Percentiles rank a stretch among this genome's conserved stretches.
Evolutionary conservation across 2,113 vertebrate genomes (phyloP).

Genomic region (Murina feae): DNA sequence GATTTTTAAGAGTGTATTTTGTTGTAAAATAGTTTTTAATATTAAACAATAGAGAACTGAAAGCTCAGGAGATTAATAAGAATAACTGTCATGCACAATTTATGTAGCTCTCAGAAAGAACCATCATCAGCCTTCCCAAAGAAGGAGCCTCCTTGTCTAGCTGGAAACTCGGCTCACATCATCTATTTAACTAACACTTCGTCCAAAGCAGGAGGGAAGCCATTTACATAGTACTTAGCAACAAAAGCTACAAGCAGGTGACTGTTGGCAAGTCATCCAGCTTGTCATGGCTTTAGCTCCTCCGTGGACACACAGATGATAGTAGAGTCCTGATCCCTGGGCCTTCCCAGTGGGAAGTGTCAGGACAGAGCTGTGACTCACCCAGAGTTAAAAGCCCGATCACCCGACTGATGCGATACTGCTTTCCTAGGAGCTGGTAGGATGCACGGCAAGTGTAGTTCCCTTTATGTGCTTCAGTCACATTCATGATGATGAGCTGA

Average conservation of each 20-base stretch:
- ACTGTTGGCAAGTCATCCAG: background rate
- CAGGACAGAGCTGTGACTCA: conserved; percentile 55
- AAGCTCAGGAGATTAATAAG: background rate
- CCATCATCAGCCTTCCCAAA: background rate
- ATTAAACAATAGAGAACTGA: background rate
- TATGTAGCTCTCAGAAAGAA: background rate
- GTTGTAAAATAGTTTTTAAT: background rate
- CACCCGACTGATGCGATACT: conserved; percentile 80
- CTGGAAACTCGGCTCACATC: background rate
- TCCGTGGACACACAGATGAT: background rate
- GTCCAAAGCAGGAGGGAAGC: background rate
- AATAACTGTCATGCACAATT: background rate
- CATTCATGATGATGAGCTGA: conserved; percentile 63
- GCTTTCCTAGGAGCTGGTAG: conserved; percentile 79
- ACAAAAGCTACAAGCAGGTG: background rate
- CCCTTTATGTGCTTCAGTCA: conserved; percentile 73
- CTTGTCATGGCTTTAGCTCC: background rate
- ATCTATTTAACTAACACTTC: background rate
- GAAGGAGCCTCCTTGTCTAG: background rate
- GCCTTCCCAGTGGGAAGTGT: background rate
- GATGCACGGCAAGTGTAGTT: conserved; percentile 84
- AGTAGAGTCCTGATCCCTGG: background rate
- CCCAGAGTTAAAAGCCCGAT: conserved; percentile 79
- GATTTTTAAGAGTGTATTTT: background rate
- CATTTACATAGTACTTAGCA: background rate